Base-by-base conservation (phyloP, 2,113 vertebrate genomes). In the Podarcis raffonei region DNA sequence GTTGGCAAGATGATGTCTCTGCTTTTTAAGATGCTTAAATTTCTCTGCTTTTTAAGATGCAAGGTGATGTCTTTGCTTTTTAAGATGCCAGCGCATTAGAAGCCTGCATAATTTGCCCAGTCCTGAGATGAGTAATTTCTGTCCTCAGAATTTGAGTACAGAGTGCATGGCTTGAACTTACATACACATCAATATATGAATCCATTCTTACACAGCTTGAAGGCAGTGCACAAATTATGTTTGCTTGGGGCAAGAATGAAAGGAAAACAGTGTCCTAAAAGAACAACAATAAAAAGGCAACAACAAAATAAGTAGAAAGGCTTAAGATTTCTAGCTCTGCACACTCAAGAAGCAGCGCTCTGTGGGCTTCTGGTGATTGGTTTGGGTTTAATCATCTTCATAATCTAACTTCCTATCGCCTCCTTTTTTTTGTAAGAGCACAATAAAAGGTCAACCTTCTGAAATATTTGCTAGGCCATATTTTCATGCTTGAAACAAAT, bases 401-500 rank as follows among this genome's bases (percentile, higher is more conserved):
- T 9, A 87, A 0, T 90, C 90, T 89, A 94, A 94, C 86, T 77
- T 90, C 79, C 69, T 62, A 91, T 90, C 87, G 77, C 87, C 78
- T 89, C 86, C 91, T 89, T 86, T 89, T 88, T 78, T 87, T 91
- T 80, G 23, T 66, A 84, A 74, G 53, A 91, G 92, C 89, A 90
- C 95, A 96, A 97, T 91, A 96, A 94, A 95, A 96, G 91, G 95
- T 96, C 93, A 95, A 88, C 71, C 92, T 93, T 95, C 82, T 94
- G 93, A 97, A 95, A 96, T 95, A 96, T 95, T 95, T 95, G 93
- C 93, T 84, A 92, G 93, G 94, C 82, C 93, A 95, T 95, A 96
- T 90, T 96, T 96, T 95, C 90, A 96, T 96, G 96, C 96, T 95
- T 94, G 95, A 95, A 93, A 93, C 93, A 96, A 92, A 96, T 94